Conservation (phyloP, 1,140 invertebrate genomes). For the Eufriesea mexicana region DNA sequence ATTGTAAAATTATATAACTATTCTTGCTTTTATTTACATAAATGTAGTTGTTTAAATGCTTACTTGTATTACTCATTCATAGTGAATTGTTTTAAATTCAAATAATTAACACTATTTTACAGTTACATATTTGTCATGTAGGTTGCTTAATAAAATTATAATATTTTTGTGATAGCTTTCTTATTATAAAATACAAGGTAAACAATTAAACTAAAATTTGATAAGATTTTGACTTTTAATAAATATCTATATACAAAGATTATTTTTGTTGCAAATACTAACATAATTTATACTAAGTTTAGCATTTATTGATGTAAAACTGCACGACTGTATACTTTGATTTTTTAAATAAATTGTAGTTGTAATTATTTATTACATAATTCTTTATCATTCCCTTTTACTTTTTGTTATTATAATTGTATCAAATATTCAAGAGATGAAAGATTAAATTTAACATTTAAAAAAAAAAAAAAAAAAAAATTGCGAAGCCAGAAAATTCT, state of each 20-base stretch:
- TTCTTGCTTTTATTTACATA: conserved; percentile 10
- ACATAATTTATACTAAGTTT: conserved; percentile 12
- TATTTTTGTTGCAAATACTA: neutral
- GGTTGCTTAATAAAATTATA: neutral
- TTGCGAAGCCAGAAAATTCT: neutral
- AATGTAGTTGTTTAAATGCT: neutral
- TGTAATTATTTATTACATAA: neutral
- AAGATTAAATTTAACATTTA: neutral
- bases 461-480: neutral
- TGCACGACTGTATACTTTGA: neutral
- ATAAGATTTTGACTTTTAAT: conserved; percentile 4
- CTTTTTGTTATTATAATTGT: neutral
- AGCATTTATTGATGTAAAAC: conserved; percentile 7
- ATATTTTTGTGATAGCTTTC: neutral
- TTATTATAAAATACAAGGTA: neutral
- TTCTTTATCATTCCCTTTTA: neutral
- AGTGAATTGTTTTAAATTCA: neutral
- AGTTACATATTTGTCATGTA: neutral
- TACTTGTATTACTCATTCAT: neutral
- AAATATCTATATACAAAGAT: neutral
- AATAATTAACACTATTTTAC: neutral
- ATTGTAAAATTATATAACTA: neutral
- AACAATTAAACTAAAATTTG: neutral
- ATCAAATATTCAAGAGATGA: neutral
- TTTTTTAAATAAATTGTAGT: conserved; percentile 28